Conservation (phyloP, 2,113 vertebrate genomes). For the Nothoprocta pentlandii region DNA sequence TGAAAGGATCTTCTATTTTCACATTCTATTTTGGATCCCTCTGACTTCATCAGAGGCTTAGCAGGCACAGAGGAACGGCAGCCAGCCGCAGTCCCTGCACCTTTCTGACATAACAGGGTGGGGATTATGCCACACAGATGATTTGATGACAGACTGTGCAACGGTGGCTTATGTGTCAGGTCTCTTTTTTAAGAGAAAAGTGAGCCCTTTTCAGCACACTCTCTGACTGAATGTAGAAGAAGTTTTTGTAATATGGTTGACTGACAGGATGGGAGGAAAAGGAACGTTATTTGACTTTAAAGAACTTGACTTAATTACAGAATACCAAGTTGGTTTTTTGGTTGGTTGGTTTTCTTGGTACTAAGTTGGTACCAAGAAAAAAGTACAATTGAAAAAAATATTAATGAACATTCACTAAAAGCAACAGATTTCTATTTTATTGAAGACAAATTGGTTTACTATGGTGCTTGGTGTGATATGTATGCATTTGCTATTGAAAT, state of each 20-base stretch:
- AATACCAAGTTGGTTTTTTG: background rate
- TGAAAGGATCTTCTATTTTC: constrained; percentile 16
- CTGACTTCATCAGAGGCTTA: constrained; percentile 24
- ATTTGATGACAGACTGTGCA: constrained; percentile 8
- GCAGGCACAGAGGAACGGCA: background rate
- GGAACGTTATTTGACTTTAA: background rate
- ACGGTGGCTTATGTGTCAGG: background rate
- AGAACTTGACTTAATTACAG: background rate
- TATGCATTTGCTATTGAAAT: background rate
- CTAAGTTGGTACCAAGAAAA: background rate
- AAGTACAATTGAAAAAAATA: background rate
- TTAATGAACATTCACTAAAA: background rate
- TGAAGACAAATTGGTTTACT: background rate
- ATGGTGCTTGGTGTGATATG: background rate
- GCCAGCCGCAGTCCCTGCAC: background rate
- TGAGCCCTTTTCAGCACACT: background rate
- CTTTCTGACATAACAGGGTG: background rate
- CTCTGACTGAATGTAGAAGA: background rate
- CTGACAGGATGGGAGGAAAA: background rate
- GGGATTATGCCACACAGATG: constrained; percentile 30
- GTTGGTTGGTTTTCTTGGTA: too few species aligned
- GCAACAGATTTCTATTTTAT: background rate
- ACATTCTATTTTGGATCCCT: constrained; percentile 37
- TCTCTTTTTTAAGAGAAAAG: constrained; percentile 22
- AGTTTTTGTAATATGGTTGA: background rate